Conservation (phyloP, 2,888 invertebrate species). For the Sinohyriopsis cumingii region DNA sequence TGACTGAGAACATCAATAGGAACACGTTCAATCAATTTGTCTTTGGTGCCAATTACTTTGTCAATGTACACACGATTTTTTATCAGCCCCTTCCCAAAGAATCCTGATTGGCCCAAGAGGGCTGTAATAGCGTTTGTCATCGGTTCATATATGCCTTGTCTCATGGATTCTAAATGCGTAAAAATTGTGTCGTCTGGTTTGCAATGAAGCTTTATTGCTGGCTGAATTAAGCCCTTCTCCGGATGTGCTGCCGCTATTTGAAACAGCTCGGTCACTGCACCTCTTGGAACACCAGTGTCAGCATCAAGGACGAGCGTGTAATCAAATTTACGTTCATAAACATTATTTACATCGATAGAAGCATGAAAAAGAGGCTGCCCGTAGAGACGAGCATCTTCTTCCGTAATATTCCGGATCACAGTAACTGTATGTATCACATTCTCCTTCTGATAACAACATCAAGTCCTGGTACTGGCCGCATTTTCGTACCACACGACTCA, state of each 20-base stretch:
- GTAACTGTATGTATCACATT: constrained; percentile 57
- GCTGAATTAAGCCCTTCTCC: constrained; percentile 61
- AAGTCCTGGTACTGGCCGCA: constrained; percentile 66
- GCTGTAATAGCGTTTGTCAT: constrained; percentile 60
- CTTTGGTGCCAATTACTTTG: constrained; percentile 55
- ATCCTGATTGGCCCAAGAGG: constrained; percentile 57
- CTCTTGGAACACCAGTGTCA: constrained; percentile 58
- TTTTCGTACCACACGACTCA: constrained; percentile 58
- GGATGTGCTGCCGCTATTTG: constrained; percentile 61
- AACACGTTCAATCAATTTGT: constrained; percentile 56
- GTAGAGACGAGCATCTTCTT: constrained; percentile 43
- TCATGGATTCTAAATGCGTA: constrained; percentile 61
- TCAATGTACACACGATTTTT: constrained; percentile 62
- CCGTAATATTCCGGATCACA: constrained; percentile 55
- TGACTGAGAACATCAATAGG: constrained; percentile 65
- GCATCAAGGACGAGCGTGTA: constrained; percentile 49
- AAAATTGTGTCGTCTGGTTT: constrained; percentile 55
- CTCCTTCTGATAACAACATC: constrained; percentile 62
- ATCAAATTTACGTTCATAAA: constrained; percentile 41
- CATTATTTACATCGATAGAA: constrained; percentile 57
- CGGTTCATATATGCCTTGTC: constrained; percentile 61
- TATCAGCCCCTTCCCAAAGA: constrained; percentile 62
- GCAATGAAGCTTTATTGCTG: constrained; percentile 58
- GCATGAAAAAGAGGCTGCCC: constrained; percentile 58
- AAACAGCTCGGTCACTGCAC: constrained; percentile 52